Base-by-base conservation (phyloP, 2,113 vertebrate species). In the Microtus richardsoni region DNA sequence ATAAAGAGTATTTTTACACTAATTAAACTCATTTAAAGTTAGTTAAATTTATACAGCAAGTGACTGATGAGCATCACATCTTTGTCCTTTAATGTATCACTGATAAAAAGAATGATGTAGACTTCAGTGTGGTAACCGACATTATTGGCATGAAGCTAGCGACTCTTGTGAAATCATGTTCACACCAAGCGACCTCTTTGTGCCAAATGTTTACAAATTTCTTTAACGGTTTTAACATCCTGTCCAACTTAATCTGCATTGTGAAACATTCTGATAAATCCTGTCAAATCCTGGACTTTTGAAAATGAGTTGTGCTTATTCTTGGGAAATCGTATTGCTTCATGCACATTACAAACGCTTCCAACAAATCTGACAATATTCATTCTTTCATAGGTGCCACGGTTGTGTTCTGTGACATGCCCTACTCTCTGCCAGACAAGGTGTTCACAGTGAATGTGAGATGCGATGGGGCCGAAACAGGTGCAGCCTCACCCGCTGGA, bases 201-300 rank as follows among this genome's bases (percentile, higher is more conserved):
- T 66, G 47, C 39, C 60, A 70, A 88, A n/a, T 96, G 77, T 97
- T 97, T 92, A 93, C 73, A 91, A 44, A 92, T 91, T 95, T 92
- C 88, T 74, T 66, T 66, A 74, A 86, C 21, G 41, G 1, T 97
- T 95, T 93, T 39, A 93, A 86, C 14, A 75, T 33, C 30, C 24
- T 47, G 80, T 79, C 49, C 36, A 44, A 47, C 74, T 96, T 80
- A 58, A 13, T 86, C 62, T 91, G 30, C 66, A 47, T 97, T 98
- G 95, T 94, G 96, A 96, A 98, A 97, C 30, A 94, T 91, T 97
- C 92, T 93, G 68, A 44, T 78, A 95, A 95, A 22, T 83, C 26
- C 19, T 58, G 10, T 77, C 60, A 71, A 89, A 82, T 62, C 89
- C 49, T 94, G 88, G 26, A 49, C 17, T 94, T 95, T 41, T 80